Evolutionary conservation across 1,140 invertebrate species (phyloP).

Genomic region (Nasonia giraulti): DNA sequence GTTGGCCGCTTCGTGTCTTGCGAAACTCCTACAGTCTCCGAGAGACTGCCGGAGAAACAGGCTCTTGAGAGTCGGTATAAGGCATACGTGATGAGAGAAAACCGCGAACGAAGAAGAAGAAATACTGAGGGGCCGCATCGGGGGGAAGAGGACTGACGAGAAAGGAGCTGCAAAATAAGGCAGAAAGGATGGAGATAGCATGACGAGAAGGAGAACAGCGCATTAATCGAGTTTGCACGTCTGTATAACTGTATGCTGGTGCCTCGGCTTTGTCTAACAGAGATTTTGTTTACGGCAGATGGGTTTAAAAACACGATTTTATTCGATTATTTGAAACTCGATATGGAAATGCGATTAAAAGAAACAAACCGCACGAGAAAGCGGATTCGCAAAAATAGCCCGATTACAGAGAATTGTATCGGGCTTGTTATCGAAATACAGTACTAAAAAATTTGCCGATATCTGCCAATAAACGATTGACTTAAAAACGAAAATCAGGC

Average conservation of each 20-base stretch:
- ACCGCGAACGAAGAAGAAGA: not conserved
- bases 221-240: not conserved
- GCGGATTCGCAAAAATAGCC: no score
- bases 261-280: no score
- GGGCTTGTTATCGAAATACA: no score
- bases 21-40: not conserved
- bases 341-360: no score
- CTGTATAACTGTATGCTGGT: not conserved
- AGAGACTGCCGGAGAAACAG: not conserved
- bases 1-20: not conserved
- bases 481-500: no score
- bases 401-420: no score
- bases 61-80: not conserved
- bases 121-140: not conserved
- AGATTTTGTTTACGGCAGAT: no score
- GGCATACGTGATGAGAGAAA: not conserved
- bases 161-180: conserved; percentile 3
- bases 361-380: no score
- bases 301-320: no score
- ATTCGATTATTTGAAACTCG: no score
- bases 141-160: not conserved
- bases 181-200: conserved; percentile 21
- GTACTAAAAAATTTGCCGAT: no score
- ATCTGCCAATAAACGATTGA: no score
- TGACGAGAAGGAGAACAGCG: not conserved